Percentiles rank a stretch among this genome's conserved stretches.
Evolutionary conservation across 2,113 vertebrate genomes (phyloP).

Genomic region (Hippopotamus amphibius): DNA sequence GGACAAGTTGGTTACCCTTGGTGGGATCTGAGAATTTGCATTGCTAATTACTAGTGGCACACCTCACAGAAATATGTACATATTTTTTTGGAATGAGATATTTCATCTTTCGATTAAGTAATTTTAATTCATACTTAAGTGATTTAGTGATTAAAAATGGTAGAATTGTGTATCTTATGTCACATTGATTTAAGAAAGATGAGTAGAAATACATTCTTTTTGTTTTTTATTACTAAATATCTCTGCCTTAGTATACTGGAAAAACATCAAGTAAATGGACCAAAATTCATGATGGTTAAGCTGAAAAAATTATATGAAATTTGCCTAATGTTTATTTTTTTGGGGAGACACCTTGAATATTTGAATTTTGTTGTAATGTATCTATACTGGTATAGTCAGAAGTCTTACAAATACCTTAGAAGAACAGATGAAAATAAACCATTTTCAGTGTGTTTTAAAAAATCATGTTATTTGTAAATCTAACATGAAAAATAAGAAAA

Average conservation of each 20-base stretch:
- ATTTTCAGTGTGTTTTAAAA: constrained; percentile 72
- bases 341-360: constrained; percentile 25
- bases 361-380: constrained; percentile 59
- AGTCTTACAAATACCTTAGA: constrained; percentile 45
- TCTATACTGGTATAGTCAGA: constrained; percentile 58
- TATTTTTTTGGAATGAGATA: constrained; percentile 56
- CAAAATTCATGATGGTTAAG: constrained; percentile 40
- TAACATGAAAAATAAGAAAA: constrained; percentile 82
- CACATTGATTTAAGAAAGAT: not conserved
- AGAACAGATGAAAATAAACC: constrained; percentile 32
- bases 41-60: not conserved
- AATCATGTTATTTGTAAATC: constrained; percentile 79
- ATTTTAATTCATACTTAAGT: constrained; percentile 44
- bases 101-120: constrained; percentile 15
- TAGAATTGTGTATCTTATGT: constrained; percentile 2
- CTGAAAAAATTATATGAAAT: constrained; percentile 52
- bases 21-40: not conserved
- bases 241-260: constrained; percentile 20
- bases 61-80: not conserved
- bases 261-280: constrained; percentile 24
- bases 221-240: constrained; percentile 13
- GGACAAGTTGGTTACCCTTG: not conserved
- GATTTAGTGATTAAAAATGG: constrained; percentile 46
- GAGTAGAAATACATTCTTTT: constrained; percentile 35
- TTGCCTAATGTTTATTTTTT: constrained; percentile 52